Percentiles rank a stretch among this genome's conserved stretches.
These are phyloP conservation scores for Drosophila grimshawi DNA, from an alignment of 1,140 invertebrate genomes.

Conservation along the genomic window DNA sequence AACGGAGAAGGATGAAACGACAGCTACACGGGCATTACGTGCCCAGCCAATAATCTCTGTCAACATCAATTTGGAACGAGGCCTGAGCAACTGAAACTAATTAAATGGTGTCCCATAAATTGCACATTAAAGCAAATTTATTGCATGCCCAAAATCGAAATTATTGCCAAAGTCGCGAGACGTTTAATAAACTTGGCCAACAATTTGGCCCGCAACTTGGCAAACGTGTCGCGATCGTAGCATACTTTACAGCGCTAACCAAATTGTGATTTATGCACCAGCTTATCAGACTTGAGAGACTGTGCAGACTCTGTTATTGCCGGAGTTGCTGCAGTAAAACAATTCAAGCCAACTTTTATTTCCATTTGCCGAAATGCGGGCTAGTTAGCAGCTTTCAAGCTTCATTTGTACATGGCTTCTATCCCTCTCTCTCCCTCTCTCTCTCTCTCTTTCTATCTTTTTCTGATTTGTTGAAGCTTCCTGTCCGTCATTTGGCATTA, in stretches of 20 bases:
- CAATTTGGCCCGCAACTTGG: slow-evolving; percentile 36
- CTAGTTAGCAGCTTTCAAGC: slow-evolving; percentile 29
- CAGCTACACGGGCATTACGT: slow-evolving; percentile 67
- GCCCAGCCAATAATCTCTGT: slow-evolving; percentile 82
- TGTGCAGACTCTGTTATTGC: not conserved
- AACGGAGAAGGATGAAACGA: not conserved
- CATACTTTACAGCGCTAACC: slow-evolving; percentile 48
- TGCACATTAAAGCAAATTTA: slow-evolving; percentile 84
- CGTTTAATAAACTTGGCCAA: slow-evolving; percentile 79
- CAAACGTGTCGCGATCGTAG: slow-evolving; percentile 73
- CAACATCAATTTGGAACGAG: slow-evolving; percentile 75
- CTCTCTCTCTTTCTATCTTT: slow-evolving; percentile 14
- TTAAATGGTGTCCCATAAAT: slow-evolving; percentile 84
- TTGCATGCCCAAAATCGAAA: slow-evolving; percentile 78
- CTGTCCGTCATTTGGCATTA: slow-evolving; percentile 31
- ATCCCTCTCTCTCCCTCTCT: too few species aligned
- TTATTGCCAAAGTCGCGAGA: slow-evolving; percentile 81
- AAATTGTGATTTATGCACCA: slow-evolving; percentile 69
- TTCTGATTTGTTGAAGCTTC: slow-evolving; percentile 46
- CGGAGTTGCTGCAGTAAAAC: not conserved
- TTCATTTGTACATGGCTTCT: slow-evolving; percentile 7
- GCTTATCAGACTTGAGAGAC: slow-evolving; percentile 9
- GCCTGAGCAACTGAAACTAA: slow-evolving; percentile 75
- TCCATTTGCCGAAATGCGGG: not conserved
- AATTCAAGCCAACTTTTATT: slow-evolving; percentile 12